Conservation (phyloP, 1,140 invertebrate genomes). For the Chelonus insularis region DNA sequence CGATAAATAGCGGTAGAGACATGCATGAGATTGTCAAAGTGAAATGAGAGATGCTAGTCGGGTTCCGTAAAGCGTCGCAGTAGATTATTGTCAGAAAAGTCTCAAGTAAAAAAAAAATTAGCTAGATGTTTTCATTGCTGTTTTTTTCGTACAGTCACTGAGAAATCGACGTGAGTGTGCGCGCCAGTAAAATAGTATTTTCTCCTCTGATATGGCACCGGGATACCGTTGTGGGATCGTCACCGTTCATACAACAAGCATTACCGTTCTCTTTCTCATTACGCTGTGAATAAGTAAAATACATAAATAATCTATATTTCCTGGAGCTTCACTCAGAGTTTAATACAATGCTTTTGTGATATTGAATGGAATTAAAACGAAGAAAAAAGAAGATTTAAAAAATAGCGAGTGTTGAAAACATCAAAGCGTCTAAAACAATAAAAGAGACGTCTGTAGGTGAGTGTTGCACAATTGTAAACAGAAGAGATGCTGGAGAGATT, state of each 20-base stretch:
- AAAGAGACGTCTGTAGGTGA: no score
- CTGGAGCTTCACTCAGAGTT: no score
- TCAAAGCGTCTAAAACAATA: no score
- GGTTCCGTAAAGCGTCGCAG: background rate
- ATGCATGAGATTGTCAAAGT: background rate
- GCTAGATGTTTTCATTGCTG: background rate
- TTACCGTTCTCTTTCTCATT: background rate
- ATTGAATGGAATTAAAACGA: no score
- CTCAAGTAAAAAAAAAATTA: no score
- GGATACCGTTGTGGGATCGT: slow-evolving; percentile 19
- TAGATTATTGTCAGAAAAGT: background rate
- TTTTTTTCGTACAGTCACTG: background rate
- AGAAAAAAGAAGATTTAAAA: no score
- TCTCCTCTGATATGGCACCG: slow-evolving; percentile 8
- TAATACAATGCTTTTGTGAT: no score
- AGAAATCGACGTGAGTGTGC: slow-evolving; percentile 13
- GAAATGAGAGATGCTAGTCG: slow-evolving; percentile 8
- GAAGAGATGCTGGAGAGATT: no score
- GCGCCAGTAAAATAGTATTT: slow-evolving; percentile 13
- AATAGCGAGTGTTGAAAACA: no score
- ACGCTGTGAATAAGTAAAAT: background rate
- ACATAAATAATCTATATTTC: no score
- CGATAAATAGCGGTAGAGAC: background rate
- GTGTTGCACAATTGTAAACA: no score
- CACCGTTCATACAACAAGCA: background rate